phyloP scores from a whole-genome alignment of 1,140 invertebrate species.

The Tachypleus tridentatus region DNA sequence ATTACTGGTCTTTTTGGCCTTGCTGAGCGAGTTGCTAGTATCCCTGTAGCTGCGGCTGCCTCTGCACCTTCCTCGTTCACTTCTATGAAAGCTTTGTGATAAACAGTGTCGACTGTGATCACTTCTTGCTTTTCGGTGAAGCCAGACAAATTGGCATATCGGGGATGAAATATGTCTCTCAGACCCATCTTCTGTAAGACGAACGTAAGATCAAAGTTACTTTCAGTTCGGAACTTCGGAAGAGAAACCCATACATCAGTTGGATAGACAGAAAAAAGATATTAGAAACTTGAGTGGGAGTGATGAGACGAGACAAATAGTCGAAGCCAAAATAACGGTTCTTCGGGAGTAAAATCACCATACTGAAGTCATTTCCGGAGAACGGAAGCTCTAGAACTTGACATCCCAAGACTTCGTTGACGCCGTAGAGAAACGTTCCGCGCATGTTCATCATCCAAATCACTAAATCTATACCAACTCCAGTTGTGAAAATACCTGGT shows the following conservation, averaged over 20 bases:
- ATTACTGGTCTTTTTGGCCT: slow-evolving; percentile 19
- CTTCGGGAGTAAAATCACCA: slow-evolving; percentile 44
- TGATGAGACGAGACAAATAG: slow-evolving; percentile 21
- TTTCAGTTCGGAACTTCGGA: slow-evolving; percentile 69
- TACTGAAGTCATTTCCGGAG: slow-evolving; percentile 64
- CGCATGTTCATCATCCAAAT: slow-evolving; percentile 25
- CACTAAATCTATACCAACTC: slow-evolving; percentile 20
- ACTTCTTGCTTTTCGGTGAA: slow-evolving; percentile 13
- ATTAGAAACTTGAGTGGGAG: slow-evolving; percentile 17
- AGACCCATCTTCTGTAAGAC: slow-evolving; percentile 24
- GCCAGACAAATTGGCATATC: slow-evolving; percentile 20
- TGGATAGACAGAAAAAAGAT: slow-evolving; percentile 20
- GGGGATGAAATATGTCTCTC: slow-evolving; percentile 21
- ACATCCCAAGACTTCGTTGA: slow-evolving; percentile 43
- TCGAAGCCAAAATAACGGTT: slow-evolving; percentile 23
- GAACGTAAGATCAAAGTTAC: slow-evolving; percentile 29
- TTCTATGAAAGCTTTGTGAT: slow-evolving; percentile 68
- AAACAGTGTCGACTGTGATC: slow-evolving; percentile 35
- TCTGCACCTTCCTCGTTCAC: slow-evolving; percentile 69
- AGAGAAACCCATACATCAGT: slow-evolving; percentile 56
- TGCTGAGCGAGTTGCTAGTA: slow-evolving; percentile 16
- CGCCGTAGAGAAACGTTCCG: slow-evolving; percentile 24
- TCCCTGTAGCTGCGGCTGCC: slow-evolving; percentile 50
- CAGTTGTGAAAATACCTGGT: slow-evolving; percentile 27
- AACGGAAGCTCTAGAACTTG: slow-evolving; percentile 77